Base-by-base conservation (phyloP, 2,888 invertebrate species). In the Eupithecia insigniata region DNA sequence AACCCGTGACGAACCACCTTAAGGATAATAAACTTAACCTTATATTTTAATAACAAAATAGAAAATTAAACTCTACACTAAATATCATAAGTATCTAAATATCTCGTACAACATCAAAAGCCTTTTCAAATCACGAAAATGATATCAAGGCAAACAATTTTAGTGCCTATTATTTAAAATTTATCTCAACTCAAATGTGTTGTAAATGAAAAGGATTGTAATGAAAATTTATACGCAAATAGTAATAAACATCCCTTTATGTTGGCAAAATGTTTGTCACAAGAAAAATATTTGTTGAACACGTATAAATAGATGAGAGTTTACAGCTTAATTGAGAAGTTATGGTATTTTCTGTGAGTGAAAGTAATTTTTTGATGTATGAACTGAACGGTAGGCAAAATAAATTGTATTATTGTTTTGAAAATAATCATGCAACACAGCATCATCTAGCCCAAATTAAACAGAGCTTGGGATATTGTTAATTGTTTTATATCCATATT, bases 211-310 rank as follows among this genome's bases (percentile, higher is more conserved):
- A 16, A 28, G 58, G 14, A 16, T 28, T 22, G 22, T 22, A 51
- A 58, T 58, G 58, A 58, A 58, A 58, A 58, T 58, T 58, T 28
- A 58, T 58, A 58, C 28, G 58, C 14, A 28, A 58, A 28, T 58
- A 58, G 7, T 51, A 51, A 22, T 51, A 51, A 51, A 51, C 46
- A 51, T 10, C 7, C 2, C 22, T 46, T 46, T 46, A 46, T 22
- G 46, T 22, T 10, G n/a, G 22, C 10, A 51, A 51, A 22, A 51
- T 58, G 58, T 26, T 14, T 16, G 58, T 58, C 16, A 58, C 14
- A 28, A 28, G 26, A 28, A 51, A 51, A 51, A 51, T 51, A 51
- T 51, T 22, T 51, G 22, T 22, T 22, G 2, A 51, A 51, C 46
- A 51, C 2, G 16, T 22, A 22, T 4, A n/a, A n/a, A n/a, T 3